Percentiles rank a stretch among this genome's conserved stretches.
phyloP scores from a whole-genome alignment of 2,797 vertebrate species.

The Psittacula echo region DNA sequence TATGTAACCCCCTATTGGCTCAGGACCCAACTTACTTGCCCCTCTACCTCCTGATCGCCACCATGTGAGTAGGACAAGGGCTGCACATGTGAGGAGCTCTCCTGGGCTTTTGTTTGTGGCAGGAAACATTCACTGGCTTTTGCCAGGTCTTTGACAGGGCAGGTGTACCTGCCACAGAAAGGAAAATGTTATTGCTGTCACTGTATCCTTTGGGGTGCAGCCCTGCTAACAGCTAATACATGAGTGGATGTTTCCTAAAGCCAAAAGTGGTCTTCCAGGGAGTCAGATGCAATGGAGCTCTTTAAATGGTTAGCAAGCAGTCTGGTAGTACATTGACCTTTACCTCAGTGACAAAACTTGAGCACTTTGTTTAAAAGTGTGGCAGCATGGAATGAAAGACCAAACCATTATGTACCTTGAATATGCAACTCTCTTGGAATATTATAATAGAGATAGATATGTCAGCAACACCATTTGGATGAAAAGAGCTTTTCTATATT shows the following conservation, averaged over 20 bases:
- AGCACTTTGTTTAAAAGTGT: not conserved
- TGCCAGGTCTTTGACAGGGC: not conserved
- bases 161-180: not conserved
- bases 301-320: not conserved
- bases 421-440: not conserved
- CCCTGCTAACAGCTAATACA: not conserved
- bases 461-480: not conserved
- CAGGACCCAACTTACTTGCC: not conserved
- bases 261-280: not conserved
- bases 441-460: not conserved
- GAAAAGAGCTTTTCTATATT: not conserved
- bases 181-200: not conserved
- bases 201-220: not conserved
- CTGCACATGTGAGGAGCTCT: not conserved
- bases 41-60: not conserved
- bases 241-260: not conserved
- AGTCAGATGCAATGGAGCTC: not conserved
- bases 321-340: not conserved
- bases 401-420: not conserved
- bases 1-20: not conserved
- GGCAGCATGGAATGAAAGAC: not conserved
- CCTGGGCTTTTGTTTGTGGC: not conserved
- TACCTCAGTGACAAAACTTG: not conserved
- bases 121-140: not conserved
- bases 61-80: not conserved